These are phyloP conservation scores for Brachyistius frenatus DNA, from an alignment of 2,113 vertebrate species.

Conservation along the genomic window DNA sequence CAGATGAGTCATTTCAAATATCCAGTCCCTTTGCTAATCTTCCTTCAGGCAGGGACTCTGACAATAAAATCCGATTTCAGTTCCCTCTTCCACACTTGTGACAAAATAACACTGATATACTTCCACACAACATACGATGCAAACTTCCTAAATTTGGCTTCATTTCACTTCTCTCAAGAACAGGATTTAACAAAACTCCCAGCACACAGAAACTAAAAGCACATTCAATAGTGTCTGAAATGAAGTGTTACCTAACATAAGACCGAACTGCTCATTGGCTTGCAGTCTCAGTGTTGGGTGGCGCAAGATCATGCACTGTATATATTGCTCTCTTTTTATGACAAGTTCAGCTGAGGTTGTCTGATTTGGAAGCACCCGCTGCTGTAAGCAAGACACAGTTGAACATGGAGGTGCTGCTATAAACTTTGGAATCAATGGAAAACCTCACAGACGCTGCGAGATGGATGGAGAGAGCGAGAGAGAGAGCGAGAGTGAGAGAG, in stretches of 20 bases:
- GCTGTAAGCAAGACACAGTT: slow-evolving; percentile 7
- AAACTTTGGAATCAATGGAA: slow-evolving; percentile 51
- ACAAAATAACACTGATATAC: slow-evolving; percentile 5
- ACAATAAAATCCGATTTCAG: slow-evolving; percentile 33
- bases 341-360: slow-evolving; percentile 28
- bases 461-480: slow-evolving; percentile 1
- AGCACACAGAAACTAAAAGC: neutral
- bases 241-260: slow-evolving; percentile 3
- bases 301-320: neutral
- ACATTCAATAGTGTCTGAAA: neutral
- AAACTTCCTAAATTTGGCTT: slow-evolving; percentile 1
- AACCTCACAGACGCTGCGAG: slow-evolving; percentile 35
- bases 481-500: neutral
- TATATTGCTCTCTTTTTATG: neutral
- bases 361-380: neutral
- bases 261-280: neutral
- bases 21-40: slow-evolving; percentile 35
- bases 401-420: slow-evolving; percentile 15
- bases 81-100: neutral
- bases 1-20: slow-evolving; percentile 56
- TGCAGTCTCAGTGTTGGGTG: neutral
- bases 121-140: neutral
- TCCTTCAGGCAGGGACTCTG: slow-evolving; percentile 38
- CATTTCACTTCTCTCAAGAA: neutral
- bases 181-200: neutral